Conservation (phyloP, 2,113 vertebrate species). For the Pleuronectes platessa region DNA sequence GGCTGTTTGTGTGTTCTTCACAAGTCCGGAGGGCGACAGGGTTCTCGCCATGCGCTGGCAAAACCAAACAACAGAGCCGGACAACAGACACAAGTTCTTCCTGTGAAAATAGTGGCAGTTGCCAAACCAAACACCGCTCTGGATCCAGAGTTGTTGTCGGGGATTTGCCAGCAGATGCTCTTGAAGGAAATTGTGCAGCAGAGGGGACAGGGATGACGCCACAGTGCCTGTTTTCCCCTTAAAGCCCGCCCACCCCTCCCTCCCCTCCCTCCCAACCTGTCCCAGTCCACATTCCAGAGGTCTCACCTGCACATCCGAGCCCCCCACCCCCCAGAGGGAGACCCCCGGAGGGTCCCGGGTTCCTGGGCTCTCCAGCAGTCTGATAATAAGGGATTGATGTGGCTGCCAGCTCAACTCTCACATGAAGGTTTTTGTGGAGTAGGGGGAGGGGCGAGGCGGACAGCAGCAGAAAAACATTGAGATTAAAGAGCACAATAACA, state of each 20-base stretch:
- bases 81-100: slow-evolving; percentile 73
- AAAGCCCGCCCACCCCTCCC: slow-evolving; percentile 17
- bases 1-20: slow-evolving; percentile 56
- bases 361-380: slow-evolving; percentile 40
- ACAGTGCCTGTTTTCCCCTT: slow-evolving; percentile 1
- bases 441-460: slow-evolving; percentile 47
- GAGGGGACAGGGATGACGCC: slow-evolving; percentile 59
- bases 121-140: slow-evolving; percentile 73
- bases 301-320: slow-evolving; percentile 50
- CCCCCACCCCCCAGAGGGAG: slow-evolving; percentile 9
- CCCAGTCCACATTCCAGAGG: slow-evolving; percentile 50
- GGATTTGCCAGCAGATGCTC: slow-evolving; percentile 63
- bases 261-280: slow-evolving; percentile 52
- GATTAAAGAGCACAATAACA: slow-evolving; percentile 62
- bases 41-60: slow-evolving; percentile 65
- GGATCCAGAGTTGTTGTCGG: slow-evolving; percentile 61
- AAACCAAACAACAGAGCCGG: slow-evolving; percentile 69
- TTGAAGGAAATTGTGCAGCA: slow-evolving; percentile 49
- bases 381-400: slow-evolving; percentile 61
- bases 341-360: slow-evolving; percentile 13
- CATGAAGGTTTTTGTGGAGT: slow-evolving; percentile 37
- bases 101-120: slow-evolving; percentile 67
- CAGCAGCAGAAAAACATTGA: slow-evolving; percentile 68
- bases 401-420: slow-evolving; percentile 57
- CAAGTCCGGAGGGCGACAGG: slow-evolving; percentile 58